Base-by-base conservation (phyloP, 2,888 invertebrate genomes). In the Diplazon laetatorius region DNA sequence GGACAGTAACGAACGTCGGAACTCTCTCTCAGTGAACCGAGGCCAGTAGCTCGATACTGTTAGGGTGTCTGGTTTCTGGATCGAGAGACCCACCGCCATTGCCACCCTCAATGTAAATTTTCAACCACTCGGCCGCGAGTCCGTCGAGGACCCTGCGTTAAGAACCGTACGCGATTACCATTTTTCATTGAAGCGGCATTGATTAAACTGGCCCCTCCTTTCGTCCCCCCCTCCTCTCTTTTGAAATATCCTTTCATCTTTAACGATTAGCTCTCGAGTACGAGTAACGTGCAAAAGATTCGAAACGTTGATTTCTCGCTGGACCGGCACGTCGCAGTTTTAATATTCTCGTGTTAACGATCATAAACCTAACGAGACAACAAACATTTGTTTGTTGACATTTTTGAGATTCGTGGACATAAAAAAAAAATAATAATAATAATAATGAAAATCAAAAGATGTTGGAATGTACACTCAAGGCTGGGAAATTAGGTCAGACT, bases 181-280 rank as follows among this genome's bases (percentile, higher is more conserved):
- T 81, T 80, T 80, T 80, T 80, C 60, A 69, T 65, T 73, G 75
- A 65, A 77, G 75, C 44, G 39, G 55, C 62, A 77, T 80, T 80
- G 50, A 81, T 81, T 70, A 78, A 81, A 80, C 62, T 66, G 72
- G 62, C 66, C 30, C 4, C 30, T n/a, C 30, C 30, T 30, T 30
- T 6, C 4, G 30, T n/a, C n/a, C n/a, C n/a, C n/a, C n/a, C n/a
- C n/a, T n/a, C n/a, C n/a, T n/a, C n/a, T n/a, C 52, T 65, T 66
- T 50, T 18, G 50, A 60, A 52, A 42, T 68, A 20, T 55, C 50
- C 52, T 65, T 76, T 48, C 66, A 80, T 66, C 63, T 77, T 55
- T 71, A 71, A 80, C 71, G 66, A 81, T 74, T 69, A 65, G 68
- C 50, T n/a, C 65, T 46, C 39, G 46, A 65, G 48, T 25, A 22